Percentiles rank a stretch among this genome's conserved stretches.
phyloP scores from a whole-genome alignment of 2,113 vertebrate genomes.

The Lycocorax pyrrhopterus region DNA sequence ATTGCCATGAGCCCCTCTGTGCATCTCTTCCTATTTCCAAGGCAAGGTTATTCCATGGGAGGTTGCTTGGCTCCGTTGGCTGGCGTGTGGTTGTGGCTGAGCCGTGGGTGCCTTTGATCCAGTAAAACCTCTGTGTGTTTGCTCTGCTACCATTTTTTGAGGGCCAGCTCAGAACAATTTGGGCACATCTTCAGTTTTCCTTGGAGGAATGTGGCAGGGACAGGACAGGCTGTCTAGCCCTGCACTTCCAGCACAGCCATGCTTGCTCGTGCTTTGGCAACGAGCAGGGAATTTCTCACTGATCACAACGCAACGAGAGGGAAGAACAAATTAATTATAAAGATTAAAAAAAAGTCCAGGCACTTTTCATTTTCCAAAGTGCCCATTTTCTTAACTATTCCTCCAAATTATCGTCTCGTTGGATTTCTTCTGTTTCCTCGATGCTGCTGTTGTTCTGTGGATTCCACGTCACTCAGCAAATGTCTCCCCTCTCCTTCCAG shows the following conservation, averaged over 20 bases:
- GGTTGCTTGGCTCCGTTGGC: rapidly evolving
- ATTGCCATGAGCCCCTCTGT: background rate
- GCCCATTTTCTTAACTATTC: conserved; percentile 59
- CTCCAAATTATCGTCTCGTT: conserved; percentile 63
- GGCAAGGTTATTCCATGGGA: background rate
- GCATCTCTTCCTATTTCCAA: background rate
- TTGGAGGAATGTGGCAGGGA: background rate
- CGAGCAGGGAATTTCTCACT: background rate
- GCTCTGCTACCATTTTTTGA: background rate
- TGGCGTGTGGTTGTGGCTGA: rapidly evolving
- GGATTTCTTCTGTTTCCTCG: conserved; percentile 47
- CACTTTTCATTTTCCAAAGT: conserved; percentile 46
- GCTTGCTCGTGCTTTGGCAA: rapidly evolving
- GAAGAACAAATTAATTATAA: background rate
- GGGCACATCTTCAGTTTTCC: background rate
- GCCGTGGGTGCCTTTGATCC: background rate
- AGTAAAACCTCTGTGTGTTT: background rate
- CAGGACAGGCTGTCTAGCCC: background rate
- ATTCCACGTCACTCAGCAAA: conserved; percentile 63
- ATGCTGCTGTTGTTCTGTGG: conserved; percentile 69
- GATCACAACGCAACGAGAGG: background rate
- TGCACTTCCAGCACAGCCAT: background rate
- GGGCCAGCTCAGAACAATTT: background rate
- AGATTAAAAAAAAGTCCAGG: background rate
- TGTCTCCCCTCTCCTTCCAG: conserved; percentile 65